phyloP scores from a whole-genome alignment of 2,797 vertebrate genomes.

The Pachyuromys duprasi region DNA sequence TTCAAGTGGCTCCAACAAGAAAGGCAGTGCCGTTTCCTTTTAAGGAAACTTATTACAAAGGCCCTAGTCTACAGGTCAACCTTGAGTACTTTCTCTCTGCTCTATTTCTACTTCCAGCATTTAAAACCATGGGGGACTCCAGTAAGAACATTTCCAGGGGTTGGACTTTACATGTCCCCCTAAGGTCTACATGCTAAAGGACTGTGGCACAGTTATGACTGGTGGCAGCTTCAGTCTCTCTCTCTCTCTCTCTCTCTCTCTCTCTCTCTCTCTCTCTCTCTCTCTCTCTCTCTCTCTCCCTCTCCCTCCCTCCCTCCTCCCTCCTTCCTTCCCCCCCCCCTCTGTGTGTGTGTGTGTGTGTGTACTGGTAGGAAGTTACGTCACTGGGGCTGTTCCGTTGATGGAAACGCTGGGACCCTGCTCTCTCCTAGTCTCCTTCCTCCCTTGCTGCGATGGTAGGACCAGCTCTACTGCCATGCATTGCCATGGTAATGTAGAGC shows the following conservation, averaged over 20 bases:
- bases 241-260: too few relatives aligned
- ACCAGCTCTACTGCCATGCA: too few relatives aligned
- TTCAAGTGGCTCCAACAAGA: background rate
- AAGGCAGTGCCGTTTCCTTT: background rate
- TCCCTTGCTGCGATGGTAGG: background rate
- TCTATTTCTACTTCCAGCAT: background rate
- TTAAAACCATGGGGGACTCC: background rate
- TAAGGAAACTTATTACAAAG: background rate
- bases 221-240: background rate
- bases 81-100: background rate
- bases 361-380: background rate
- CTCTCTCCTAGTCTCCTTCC: background rate
- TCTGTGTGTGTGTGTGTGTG: background rate
- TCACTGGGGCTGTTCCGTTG: background rate
- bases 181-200: background rate
- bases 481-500: too few relatives aligned
- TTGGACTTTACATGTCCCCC: background rate
- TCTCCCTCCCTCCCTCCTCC: too few relatives aligned
- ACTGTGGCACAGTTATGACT: fast-evolving
- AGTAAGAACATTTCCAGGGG: background rate
- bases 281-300: too few relatives aligned
- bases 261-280: background rate
- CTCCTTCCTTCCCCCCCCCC: too few relatives aligned
- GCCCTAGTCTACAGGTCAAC: background rate
- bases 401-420: background rate